phyloP scores from a whole-genome alignment of 2,113 vertebrate genomes.

The Pluvianellus socialis region DNA sequence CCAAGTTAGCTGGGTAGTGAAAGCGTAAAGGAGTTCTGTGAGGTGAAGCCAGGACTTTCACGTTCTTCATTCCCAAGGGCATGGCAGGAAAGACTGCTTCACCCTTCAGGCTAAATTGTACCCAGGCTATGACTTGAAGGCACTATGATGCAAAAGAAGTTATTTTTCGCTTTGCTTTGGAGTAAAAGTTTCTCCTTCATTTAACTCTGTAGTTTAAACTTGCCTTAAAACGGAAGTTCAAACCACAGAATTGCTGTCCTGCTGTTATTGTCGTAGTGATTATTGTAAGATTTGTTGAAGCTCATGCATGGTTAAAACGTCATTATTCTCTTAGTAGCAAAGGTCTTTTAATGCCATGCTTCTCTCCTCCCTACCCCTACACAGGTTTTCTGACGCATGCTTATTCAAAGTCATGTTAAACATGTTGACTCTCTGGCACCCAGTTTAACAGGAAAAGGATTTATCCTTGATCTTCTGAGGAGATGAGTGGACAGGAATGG shows the following conservation, averaged over 20 bases:
- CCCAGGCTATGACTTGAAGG: neutral
- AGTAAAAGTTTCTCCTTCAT: neutral
- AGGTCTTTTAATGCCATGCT: neutral
- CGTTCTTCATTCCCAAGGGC: neutral
- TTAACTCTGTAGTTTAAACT: neutral
- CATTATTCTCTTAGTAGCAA: neutral
- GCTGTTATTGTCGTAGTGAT: neutral
- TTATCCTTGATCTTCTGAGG: neutral
- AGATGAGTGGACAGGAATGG: neutral
- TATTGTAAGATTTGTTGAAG: neutral
- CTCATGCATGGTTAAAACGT: neutral
- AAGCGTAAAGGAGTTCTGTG: neutral
- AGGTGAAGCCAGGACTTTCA: neutral
- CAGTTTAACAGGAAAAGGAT: neutral
- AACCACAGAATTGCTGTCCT: neutral
- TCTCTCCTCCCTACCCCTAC: accelerated
- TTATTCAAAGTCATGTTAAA: neutral
- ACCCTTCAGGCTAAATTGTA: neutral
- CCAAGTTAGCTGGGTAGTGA: neutral
- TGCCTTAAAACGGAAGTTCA: neutral
- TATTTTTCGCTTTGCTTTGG: neutral
- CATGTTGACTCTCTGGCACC: neutral
- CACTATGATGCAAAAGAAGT: neutral
- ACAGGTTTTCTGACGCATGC: neutral
- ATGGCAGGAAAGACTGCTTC: neutral